Evolutionary conservation across 2,888 invertebrate genomes (phyloP).

Genomic region (Rhopalosiphum nymphaeae): DNA sequence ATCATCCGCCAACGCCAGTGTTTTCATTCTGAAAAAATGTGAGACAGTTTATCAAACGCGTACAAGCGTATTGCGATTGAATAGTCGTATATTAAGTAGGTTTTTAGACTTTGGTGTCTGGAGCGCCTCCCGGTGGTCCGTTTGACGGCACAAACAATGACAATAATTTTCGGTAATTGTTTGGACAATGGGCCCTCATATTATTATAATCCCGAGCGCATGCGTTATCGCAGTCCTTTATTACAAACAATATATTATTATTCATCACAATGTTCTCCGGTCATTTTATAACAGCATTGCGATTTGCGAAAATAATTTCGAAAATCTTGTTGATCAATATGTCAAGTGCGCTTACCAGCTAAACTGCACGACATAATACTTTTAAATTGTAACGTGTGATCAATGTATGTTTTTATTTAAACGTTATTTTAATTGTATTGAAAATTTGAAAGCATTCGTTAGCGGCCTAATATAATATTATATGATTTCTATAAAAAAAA

Average conservation of each 20-base stretch:
- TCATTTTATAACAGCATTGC: neutral
- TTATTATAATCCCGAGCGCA: neutral
- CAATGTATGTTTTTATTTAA: too few species aligned
- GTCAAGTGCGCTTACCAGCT: neutral
- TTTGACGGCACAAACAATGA: constrained; percentile 9
- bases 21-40: neutral
- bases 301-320: neutral
- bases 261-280: neutral
- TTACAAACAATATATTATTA: neutral
- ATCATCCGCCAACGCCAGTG: neutral
- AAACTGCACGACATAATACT: neutral
- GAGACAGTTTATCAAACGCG: neutral
- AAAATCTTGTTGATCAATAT: neutral
- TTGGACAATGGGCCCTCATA: constrained; percentile 3
- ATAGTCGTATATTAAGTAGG: neutral
- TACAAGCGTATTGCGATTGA: neutral
- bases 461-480: too few species aligned
- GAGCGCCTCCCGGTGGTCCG: neutral
- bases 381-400: neutral
- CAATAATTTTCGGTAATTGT: constrained; percentile 37
- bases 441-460: too few species aligned
- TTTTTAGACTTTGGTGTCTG: neutral
- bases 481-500: neutral
- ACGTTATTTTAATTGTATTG: too few species aligned
- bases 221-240: neutral